Evolutionary conservation across 2,797 vertebrate genomes (phyloP), one percentile per base, ranked within the genome.

Genomic region (Danio jaintianensis): DNA sequence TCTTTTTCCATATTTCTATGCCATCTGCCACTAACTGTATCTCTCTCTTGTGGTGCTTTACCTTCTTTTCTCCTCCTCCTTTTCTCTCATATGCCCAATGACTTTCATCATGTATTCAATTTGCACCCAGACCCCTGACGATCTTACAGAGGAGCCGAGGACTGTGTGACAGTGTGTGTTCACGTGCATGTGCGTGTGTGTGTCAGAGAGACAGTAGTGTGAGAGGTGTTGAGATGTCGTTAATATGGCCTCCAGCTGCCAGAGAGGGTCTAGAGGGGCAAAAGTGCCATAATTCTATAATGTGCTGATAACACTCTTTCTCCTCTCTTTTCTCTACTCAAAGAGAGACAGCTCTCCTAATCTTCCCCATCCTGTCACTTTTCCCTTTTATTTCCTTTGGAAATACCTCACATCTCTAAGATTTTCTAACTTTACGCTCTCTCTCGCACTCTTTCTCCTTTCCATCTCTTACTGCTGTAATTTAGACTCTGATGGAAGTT

Each of bases 261-360:
- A 73, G 69, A 80, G 78, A 80, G 69, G 69, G 78, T 80, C 78
- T 80, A 47, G 69, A 48, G 78, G 78, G 69, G 78, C 78, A 80
- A 80, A 80, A 80, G 78, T 80, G 78, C 22, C 78, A 73, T 80
- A 80, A 80, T 80, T 80, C 78, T 56, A 71, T 80, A 80, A 80
- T 80, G 78, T 80, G 69, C 78, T 80, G 78, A 80, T 73, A 55
- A 73, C 78, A 72, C 74, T 76, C 69, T 80, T 80, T 80, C 78
- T 72, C 55, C 69, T 71, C 67, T 79, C 77, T 55, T 79, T 53
- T 79, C 76, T 80, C 50, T 73, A 18, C 50, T 73, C 78, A 48
- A 20, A 68, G 70, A 55, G 16, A 80, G 48, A 73, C n/a, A 66
- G 52, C 61, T 55, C 69, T 47, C 69, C 40, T 56, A 53, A 64